These are phyloP conservation scores for Andrena minutula DNA, from an alignment of 2,888 invertebrate species.

Conservation along the genomic window DNA sequence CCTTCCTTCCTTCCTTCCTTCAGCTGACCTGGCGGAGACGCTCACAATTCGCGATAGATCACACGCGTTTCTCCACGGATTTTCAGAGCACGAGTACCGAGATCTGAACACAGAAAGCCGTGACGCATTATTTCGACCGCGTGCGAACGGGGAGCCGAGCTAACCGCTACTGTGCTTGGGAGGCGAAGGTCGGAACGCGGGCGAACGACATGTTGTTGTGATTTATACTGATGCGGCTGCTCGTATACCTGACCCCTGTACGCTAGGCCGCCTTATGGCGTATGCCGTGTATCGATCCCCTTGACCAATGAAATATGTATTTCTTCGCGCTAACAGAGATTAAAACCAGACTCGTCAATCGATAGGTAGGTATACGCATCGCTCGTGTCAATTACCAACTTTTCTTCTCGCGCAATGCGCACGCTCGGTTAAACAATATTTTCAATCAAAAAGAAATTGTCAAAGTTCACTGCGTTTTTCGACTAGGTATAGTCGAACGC, in stretches of 20 bases:
- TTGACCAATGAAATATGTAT: constrained; percentile 57
- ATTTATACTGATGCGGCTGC: constrained; percentile 34
- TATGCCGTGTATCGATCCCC: constrained; percentile 46
- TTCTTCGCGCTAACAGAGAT: constrained; percentile 39
- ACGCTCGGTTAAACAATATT: too few species aligned
- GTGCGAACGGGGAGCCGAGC: not conserved
- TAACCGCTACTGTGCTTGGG: not conserved
- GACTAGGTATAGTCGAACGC: too few species aligned
- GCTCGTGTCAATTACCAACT: not conserved
- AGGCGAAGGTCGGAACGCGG: not conserved
- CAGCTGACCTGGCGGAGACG: not conserved
- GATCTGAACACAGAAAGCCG: not conserved
- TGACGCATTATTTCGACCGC: constrained; percentile 27
- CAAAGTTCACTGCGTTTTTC: too few species aligned
- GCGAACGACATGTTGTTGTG: constrained; percentile 20
- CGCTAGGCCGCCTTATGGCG: not conserved
- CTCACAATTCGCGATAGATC: not conserved
- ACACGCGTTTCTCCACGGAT: not conserved
- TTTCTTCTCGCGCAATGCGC: too few species aligned
- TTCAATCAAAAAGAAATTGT: too few species aligned
- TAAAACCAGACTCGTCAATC: not conserved
- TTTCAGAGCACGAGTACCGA: not conserved
- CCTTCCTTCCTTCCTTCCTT: not conserved
- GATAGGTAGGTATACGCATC: not conserved
- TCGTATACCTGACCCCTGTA: not conserved